Conservation (phyloP, 2,797 vertebrate species). For the Parambassis ranga region DNA sequence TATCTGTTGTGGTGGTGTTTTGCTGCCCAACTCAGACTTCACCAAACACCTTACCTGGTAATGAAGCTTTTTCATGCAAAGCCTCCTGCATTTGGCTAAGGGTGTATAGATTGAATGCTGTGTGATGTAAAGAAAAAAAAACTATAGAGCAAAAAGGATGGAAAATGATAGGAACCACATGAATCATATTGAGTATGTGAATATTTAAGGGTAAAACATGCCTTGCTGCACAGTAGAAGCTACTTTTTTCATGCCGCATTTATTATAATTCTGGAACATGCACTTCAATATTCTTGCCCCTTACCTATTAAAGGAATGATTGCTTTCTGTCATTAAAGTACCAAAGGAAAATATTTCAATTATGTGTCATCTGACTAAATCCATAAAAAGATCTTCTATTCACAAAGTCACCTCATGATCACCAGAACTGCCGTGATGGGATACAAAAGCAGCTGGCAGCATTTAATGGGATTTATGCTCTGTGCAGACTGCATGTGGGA, state of each 20-base stretch:
- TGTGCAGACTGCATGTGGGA: background rate
- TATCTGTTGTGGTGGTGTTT: slow-evolving; percentile 4
- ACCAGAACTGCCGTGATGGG: background rate
- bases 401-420: background rate
- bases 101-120: too few species aligned
- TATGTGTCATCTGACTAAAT: background rate
- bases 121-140: too few species aligned
- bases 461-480: slow-evolving; percentile 1
- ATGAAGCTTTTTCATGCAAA: slow-evolving; percentile 11
- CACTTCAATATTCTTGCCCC: background rate
- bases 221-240: background rate
- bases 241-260: background rate
- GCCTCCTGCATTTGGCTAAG: background rate
- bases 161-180: too few species aligned
- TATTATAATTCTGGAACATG: background rate
- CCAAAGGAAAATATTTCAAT: background rate
- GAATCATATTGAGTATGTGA: background rate
- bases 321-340: background rate
- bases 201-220: background rate
- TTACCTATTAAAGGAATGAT: background rate
- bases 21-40: slow-evolving; percentile 1
- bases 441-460: background rate
- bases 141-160: too few species aligned
- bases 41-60: slow-evolving; percentile 22
- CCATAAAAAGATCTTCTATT: background rate